phyloP scores from a whole-genome alignment of 2,888 invertebrate species.

The Papilio protenor region DNA sequence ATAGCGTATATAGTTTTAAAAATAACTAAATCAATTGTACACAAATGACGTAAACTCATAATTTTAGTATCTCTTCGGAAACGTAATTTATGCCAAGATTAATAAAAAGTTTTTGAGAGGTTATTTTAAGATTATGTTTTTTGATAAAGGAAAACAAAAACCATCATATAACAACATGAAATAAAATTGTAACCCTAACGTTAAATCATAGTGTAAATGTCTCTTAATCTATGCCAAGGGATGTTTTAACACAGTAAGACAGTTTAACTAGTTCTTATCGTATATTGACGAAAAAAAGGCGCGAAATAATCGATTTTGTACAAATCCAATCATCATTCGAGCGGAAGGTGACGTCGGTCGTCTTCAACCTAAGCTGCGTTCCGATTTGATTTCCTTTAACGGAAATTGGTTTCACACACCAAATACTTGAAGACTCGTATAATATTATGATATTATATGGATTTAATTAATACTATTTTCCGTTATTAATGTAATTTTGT shows the following conservation, averaged over 20 bases:
- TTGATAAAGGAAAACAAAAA: background rate
- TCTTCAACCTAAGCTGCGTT: background rate
- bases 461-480: background rate
- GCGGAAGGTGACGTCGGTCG: constrained; percentile 9
- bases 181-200: background rate
- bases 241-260: too few relatives aligned
- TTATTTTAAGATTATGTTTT: background rate
- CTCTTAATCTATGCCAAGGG: background rate
- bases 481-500: background rate
- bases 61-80: background rate
- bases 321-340: background rate
- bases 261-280: too few relatives aligned
- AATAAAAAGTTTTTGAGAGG: background rate
- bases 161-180: background rate
- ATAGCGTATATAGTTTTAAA: background rate
- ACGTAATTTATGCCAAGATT: background rate
- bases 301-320: background rate
- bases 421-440: background rate
- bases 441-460: background rate
- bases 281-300: background rate
- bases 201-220: background rate
- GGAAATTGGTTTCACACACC: constrained; percentile 22
- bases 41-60: background rate
- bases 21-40: background rate
- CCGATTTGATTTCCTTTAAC: constrained; percentile 22